These are phyloP conservation scores for Standfussiana lucernea DNA, from an alignment of 2,888 invertebrate species.

Conservation along the genomic window DNA sequence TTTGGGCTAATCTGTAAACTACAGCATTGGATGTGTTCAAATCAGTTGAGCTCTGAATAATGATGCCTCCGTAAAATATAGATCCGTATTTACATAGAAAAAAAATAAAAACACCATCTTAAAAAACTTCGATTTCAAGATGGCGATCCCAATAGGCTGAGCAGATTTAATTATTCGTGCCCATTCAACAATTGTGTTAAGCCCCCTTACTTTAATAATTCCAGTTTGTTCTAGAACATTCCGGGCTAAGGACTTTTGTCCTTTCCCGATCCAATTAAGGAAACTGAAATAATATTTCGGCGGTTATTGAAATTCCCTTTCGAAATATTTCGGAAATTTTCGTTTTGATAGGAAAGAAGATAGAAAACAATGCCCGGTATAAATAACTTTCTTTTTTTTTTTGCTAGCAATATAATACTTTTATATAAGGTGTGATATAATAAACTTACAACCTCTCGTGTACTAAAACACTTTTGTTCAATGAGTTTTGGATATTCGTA, in stretches of 20 bases:
- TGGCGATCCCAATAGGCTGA: slow-evolving; percentile 34
- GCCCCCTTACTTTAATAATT: slow-evolving; percentile 52
- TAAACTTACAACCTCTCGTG: neutral
- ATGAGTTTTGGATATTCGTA: neutral
- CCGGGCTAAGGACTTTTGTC: slow-evolving; percentile 42
- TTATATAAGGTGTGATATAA: neutral
- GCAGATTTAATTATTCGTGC: slow-evolving; percentile 54
- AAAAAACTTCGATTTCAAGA: slow-evolving; percentile 37
- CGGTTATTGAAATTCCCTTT: slow-evolving; percentile 40
- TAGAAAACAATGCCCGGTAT: neutral
- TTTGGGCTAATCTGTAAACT: neutral
- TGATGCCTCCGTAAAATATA: neutral
- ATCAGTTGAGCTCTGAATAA: neutral
- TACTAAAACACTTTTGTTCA: neutral
- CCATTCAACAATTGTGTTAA: slow-evolving; percentile 50
- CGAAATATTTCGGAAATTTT: slow-evolving; percentile 20
- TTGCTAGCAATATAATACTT: neutral
- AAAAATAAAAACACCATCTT: slow-evolving; percentile 7
- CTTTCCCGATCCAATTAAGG: slow-evolving; percentile 59
- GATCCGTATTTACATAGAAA: slow-evolving; percentile 1
- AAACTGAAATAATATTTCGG: slow-evolving; percentile 53
- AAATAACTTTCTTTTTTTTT: neutral
- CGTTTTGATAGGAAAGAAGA: slow-evolving; percentile 20
- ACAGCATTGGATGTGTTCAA: neutral
- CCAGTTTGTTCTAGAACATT: slow-evolving; percentile 58